phyloP scores from a whole-genome alignment of 2,888 invertebrate species.

The Syrista parreyssii region DNA sequence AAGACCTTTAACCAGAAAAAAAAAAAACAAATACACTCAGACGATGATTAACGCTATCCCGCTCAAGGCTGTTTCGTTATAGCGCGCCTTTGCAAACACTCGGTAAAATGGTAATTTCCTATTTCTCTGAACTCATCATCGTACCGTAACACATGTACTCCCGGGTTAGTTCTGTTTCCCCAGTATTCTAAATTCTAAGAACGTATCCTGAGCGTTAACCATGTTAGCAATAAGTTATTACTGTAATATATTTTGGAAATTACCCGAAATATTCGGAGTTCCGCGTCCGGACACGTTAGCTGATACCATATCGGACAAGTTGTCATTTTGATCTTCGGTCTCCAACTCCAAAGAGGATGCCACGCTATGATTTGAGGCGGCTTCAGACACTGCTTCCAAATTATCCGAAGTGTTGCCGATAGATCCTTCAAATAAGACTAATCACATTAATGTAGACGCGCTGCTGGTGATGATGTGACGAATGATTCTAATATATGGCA shows the following conservation, averaged over 20 bases:
- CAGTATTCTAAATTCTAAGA: too few relatives aligned
- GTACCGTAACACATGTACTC: too few relatives aligned
- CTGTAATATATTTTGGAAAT: neutral
- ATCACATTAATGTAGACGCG: conserved; percentile 24
- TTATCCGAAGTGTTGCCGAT: conserved; percentile 94
- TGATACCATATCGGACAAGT: conserved; percentile 96
- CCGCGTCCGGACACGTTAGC: conserved; percentile 94
- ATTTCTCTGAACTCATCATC: too few relatives aligned
- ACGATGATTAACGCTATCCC: too few relatives aligned
- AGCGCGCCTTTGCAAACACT: too few relatives aligned
- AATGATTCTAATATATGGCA: neutral
- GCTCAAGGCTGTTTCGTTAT: too few relatives aligned
- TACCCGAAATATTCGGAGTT: conserved; percentile 92
- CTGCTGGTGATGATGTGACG: neutral
- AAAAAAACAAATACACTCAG: too few relatives aligned
- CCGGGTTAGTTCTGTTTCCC: too few relatives aligned
- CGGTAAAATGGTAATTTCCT: neutral
- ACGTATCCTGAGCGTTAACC: too few relatives aligned
- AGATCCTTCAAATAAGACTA: conserved; percentile 73
- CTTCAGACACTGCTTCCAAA: conserved; percentile 94
- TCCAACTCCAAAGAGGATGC: conserved; percentile 90
- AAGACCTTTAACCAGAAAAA: neutral
- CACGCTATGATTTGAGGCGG: conserved; percentile 94
- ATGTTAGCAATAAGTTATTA: neutral
- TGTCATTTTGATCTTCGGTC: conserved; percentile 90